Evolutionary conservation across 2,113 vertebrate genomes (phyloP).

Genomic region (Sinosuthora webbiana): DNA sequence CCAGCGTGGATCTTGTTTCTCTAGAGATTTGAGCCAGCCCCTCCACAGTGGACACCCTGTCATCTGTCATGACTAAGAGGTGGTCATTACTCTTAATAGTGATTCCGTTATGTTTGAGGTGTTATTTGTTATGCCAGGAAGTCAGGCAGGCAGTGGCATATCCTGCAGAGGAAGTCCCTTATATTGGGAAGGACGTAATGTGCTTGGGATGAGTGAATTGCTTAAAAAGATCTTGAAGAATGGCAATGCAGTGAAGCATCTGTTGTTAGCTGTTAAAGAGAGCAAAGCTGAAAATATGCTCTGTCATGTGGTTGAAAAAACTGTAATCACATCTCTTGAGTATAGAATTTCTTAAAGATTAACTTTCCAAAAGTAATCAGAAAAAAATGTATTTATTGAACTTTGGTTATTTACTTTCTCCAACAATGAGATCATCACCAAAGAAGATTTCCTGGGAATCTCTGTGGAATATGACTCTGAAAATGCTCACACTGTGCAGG

Average conservation of each 20-base stretch:
- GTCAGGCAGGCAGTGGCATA: neutral
- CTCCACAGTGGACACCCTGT: rapidly evolving
- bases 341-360: neutral
- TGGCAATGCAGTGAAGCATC: neutral
- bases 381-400: neutral
- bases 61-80: neutral
- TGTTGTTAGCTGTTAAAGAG: neutral
- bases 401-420: neutral
- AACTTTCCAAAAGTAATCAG: neutral
- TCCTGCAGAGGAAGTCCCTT: neutral
- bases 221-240: neutral
- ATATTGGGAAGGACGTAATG: neutral
- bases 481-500: neutral
- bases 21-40: neutral
- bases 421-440: neutral
- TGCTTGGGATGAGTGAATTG: neutral
- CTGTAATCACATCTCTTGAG: neutral
- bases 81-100: neutral
- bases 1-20: neutral
- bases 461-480: neutral
- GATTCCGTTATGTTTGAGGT: neutral
- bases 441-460: neutral
- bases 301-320: neutral
- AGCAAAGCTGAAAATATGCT: neutral
- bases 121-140: neutral